Base-by-base conservation (phyloP, 2,113 vertebrate species). In the Petroica traversi region DNA sequence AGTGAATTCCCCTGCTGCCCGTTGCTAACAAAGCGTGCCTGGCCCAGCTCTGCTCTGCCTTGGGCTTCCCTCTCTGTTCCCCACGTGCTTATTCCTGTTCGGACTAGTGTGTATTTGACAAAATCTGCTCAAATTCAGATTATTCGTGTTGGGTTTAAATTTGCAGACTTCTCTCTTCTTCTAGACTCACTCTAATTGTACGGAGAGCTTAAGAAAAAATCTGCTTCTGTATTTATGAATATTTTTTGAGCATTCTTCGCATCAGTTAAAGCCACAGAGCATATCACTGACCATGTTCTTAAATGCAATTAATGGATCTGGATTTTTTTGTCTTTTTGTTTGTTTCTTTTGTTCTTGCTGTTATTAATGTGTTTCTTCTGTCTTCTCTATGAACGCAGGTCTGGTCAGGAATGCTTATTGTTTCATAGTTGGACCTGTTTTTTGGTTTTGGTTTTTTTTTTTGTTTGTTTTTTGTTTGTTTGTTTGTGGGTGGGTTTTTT, bases 181-280 rank as follows among this genome's bases (percentile, higher is more conserved):
- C n/a, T 25, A 33, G 29, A 17, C n/a, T 69, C 0, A 0, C n/a
- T 78, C 0, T 85, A 40, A 52, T 68, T 69, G 29, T 71, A n/a
- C 31, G 20, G 45, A 72, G 69, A 85, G 36, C 19, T 66, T 58
- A 52, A 69, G 45, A 82, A 57, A 31, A 71, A 71, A 49, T 51
- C 41, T 76, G 14, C 23, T 43, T 79, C 38, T 83, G 13, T 17
- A 62, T 69, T 73, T 45, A 14, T 67, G 48, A 77, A 59, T 59
- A 26, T 33, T 55, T 76, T 67, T 63, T 43, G 29, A 77, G 45
- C 20, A 5, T 72, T 85, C 48, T 80, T 85, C 34, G 41, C 0
- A 0, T 74, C 62, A 29, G 36, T 52, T 62, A 17, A 85, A 90
- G 77, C 46, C 41, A 51, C 54, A 66, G 22, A 75, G 58, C 6